phyloP scores from a whole-genome alignment of 2,888 invertebrate species.

The Cryptosula pallasiana region DNA sequence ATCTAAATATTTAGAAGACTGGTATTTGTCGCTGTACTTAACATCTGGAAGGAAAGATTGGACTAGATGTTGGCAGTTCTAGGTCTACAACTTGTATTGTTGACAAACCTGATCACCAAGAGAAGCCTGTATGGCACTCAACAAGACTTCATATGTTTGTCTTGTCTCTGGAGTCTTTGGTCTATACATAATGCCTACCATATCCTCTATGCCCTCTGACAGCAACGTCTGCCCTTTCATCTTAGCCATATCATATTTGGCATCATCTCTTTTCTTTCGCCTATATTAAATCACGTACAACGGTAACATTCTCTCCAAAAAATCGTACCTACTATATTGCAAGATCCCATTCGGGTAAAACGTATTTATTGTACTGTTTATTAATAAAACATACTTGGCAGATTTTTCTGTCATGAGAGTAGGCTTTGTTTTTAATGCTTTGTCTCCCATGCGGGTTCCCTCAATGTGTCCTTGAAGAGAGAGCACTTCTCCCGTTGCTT shows the following conservation, averaged over 20 bases:
- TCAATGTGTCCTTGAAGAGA: conserved; percentile 84
- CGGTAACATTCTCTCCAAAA: too few species aligned
- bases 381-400: conserved; percentile 78
- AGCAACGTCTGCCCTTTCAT: conserved; percentile 72
- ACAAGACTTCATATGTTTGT: conserved; percentile 89
- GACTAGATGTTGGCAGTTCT: too few species aligned
- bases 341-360: too few species aligned
- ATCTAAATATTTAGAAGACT: too few species aligned
- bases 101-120: conserved; percentile 73
- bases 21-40: too few species aligned
- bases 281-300: too few species aligned
- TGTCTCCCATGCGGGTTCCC: conserved; percentile 93
- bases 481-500: conserved; percentile 97
- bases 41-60: too few species aligned
- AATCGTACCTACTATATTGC: too few species aligned
- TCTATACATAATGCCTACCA: conserved; percentile 88
- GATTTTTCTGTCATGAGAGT: conserved; percentile 88
- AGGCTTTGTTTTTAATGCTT: conserved; percentile 84
- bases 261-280: conserved; percentile 66
- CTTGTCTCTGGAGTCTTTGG: conserved; percentile 96
- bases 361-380: too few species aligned
- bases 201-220: conserved; percentile 77
- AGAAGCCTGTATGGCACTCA: conserved; percentile 94
- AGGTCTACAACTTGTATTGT: too few species aligned
- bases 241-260: conserved; percentile 79